Conservation (phyloP, 1,140 invertebrate genomes). For the Sipha flava region DNA sequence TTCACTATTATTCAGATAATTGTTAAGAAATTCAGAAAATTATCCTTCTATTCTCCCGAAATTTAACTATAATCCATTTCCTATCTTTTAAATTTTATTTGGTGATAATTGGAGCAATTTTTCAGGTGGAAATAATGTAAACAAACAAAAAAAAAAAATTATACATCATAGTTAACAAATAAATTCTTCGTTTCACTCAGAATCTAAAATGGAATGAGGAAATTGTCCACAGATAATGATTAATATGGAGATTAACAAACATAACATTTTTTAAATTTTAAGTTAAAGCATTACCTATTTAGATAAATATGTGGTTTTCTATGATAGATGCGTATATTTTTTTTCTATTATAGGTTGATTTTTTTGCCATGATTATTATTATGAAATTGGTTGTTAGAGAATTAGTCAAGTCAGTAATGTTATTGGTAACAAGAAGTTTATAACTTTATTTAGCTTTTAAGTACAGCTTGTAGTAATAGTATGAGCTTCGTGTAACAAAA, state of each 20-base stretch:
- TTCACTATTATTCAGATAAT: too few species aligned
- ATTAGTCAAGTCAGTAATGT: background rate
- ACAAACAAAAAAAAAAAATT: background rate
- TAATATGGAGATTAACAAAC: background rate
- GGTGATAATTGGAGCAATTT: too few species aligned
- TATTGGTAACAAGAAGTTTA: background rate
- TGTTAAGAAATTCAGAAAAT: too few species aligned
- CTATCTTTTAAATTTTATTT: too few species aligned
- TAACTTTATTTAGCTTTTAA: background rate
- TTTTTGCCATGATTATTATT: background rate
- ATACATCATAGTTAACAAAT: background rate
- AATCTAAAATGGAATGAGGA: slow-evolving; percentile 20
- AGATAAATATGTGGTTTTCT: background rate
- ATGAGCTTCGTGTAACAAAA: too few species aligned
- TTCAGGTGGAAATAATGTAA: too few species aligned
- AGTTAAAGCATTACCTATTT: background rate
- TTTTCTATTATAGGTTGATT: background rate
- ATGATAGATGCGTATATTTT: background rate
- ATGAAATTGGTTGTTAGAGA: background rate
- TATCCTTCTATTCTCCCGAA: too few species aligned
- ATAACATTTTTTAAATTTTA: background rate
- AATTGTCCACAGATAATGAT: background rate
- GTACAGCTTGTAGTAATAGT: too few species aligned
- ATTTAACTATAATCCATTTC: too few species aligned
- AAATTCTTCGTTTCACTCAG: too few species aligned